A percentile compares a stretch with the other conserved stretches of the same genome.
These are phyloP conservation scores for Botrylloides violaceus DNA, from an alignment of 23 tunicate genomes.

Conservation along the genomic window DNA sequence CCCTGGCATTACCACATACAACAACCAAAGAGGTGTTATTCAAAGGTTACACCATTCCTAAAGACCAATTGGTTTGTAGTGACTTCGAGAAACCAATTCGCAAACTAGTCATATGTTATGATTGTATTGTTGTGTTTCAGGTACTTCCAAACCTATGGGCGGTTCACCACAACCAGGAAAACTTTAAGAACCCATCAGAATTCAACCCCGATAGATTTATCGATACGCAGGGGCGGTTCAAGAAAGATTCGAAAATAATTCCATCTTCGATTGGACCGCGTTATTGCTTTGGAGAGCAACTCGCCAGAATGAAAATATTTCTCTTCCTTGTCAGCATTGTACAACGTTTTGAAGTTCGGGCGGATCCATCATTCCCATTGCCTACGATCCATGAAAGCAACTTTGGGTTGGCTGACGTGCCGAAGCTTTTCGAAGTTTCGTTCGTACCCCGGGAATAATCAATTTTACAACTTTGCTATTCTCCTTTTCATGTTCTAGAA, in stretches of 20 bases:
- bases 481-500: too few relatives aligned
- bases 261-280: slow-evolving; percentile 7
- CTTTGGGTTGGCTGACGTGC: background rate
- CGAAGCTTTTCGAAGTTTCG: background rate
- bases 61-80: background rate
- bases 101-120: too few relatives aligned
- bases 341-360: background rate
- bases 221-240: background rate
- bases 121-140: background rate
- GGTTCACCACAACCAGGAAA: background rate
- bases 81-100: too few relatives aligned
- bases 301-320: slow-evolving; percentile 13
- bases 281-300: background rate
- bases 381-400: background rate
- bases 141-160: background rate
- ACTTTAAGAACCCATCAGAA: slow-evolving; percentile 4
- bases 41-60: background rate
- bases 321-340: background rate
- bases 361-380: background rate
- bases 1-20: background rate
- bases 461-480: too few relatives aligned
- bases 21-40: background rate
- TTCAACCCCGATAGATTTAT: slow-evolving; percentile 15
- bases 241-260: background rate
- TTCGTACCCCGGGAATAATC: too few relatives aligned